Conservation (phyloP, 2,113 vertebrate genomes). For the Pelobates fuscus region DNA sequence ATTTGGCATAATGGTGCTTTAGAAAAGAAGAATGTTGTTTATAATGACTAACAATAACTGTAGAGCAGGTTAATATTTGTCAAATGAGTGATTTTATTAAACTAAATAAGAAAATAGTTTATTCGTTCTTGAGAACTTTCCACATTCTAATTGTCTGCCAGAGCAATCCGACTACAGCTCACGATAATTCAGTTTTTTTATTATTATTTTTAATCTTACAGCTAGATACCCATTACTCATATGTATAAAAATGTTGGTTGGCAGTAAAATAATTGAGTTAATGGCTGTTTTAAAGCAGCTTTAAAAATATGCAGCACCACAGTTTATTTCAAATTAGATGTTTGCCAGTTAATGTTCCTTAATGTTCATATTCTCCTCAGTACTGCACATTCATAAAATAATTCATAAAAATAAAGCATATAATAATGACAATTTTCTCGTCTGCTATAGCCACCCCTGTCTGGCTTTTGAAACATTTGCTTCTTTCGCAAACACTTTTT, state of each 20-base stretch:
- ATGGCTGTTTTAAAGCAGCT: constrained; percentile 30
- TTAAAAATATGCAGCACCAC: constrained; percentile 20
- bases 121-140: neutral
- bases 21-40: no score
- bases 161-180: neutral
- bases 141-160: neutral
- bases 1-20: no score
- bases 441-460: neutral
- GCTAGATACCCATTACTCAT: neutral
- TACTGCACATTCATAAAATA: constrained; percentile 17
- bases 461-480: neutral
- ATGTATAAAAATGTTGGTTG: constrained; percentile 2
- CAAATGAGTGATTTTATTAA: no score
- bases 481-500: neutral
- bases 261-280: constrained; percentile 30
- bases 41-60: no score
- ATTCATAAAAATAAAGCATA: constrained; percentile 26
- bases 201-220: neutral
- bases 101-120: no score
- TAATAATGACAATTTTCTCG: neutral
- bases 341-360: constrained; percentile 22
- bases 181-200: neutral
- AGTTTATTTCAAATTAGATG: constrained; percentile 40
- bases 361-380: constrained; percentile 30
- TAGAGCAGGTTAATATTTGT: no score